Percentiles rank a stretch among this genome's conserved stretches.
Conservation (phyloP, 1,140 invertebrate species). For the Zaprionus taronus region DNA sequence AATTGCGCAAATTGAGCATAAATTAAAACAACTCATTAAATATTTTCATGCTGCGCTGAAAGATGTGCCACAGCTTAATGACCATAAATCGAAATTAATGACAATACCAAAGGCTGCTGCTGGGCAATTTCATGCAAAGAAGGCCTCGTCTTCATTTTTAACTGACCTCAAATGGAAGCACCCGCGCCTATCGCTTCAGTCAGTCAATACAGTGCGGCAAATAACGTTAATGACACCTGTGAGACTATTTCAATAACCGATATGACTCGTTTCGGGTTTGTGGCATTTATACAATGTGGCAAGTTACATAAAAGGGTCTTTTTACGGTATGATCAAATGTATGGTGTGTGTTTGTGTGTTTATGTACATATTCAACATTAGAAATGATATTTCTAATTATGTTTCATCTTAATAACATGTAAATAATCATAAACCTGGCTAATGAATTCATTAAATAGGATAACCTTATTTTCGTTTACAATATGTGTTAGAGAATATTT, state of each 20-base stretch:
- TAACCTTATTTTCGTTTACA: background rate
- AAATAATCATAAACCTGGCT: too few relatives aligned
- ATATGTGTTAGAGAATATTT: background rate
- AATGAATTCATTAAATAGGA: background rate
- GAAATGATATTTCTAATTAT: too few relatives aligned
- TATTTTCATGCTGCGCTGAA: slow-evolving; percentile 62
- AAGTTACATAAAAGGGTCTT: slow-evolving; percentile 13
- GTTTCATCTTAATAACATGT: too few relatives aligned
- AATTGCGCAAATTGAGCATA: slow-evolving; percentile 59
- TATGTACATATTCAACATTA: too few relatives aligned
- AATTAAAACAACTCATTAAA: slow-evolving; percentile 75
- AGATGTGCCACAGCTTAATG: slow-evolving; percentile 71
- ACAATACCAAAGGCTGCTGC: slow-evolving; percentile 54
- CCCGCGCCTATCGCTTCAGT: slow-evolving; percentile 17
- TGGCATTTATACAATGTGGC: slow-evolving; percentile 17
- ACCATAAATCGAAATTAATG: slow-evolving; percentile 82
- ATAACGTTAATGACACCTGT: slow-evolving; percentile 77
- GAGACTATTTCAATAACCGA: slow-evolving; percentile 82
- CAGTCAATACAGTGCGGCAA: slow-evolving; percentile 42
- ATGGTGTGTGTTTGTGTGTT: too few relatives aligned
- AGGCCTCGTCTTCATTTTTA: slow-evolving; percentile 45
- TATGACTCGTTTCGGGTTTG: slow-evolving; percentile 63
- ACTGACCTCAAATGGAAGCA: slow-evolving; percentile 67
- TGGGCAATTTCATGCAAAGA: slow-evolving; percentile 1
- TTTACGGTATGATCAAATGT: too few relatives aligned